Evolutionary conservation across 2,113 vertebrate species (phyloP), one percentile per base, ranked within the genome.

Genomic region (Dunckerocampus dactyliophorus): DNA sequence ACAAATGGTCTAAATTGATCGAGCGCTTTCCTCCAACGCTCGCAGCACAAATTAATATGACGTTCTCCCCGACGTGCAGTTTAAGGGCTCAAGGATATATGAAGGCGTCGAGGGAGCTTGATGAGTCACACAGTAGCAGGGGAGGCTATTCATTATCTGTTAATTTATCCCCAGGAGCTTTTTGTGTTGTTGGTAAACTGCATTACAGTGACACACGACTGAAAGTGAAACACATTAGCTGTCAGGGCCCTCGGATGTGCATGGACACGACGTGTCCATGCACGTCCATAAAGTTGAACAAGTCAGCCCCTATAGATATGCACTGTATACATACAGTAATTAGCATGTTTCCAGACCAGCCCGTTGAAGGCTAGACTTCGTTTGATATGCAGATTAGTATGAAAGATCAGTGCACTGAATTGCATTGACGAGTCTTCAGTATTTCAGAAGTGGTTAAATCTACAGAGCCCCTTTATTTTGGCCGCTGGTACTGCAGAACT

Each of bases 381-480:
- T 72, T 73, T 77, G 64, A 80, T 67, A 72, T 77, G 71, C 43
- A 73, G 69, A 75, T 62, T n/a, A 21, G 59, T 47, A 50, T 14
- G 22, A 65, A 57, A 51, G 46, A 20, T 65, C 47, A 12, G 72
- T 75, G 81, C 77, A 50, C 39, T 22, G 64, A 63, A 62, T 39
- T 59, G 60, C 74, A 76, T 82, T 76, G 79, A 77, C 74, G 49
- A 43, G 62, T 76, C 72, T 50, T 65, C 75, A 48, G 55, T 51
- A 45, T 63, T 56, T 61, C 78, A 75, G 74, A 50, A 45, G 75
- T 66, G 77, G 68, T 49, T 73, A 77, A 71, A 81, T 82, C 82
- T 74, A 51, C 69, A 60, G 75, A 59, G 76, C 65, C 66, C 58
- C 28, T 19, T 65, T 77, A 67, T 72, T 76, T 67, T 80, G 69